A percentile compares a stretch with the other conserved stretches of the same genome.
Conservation (phyloP, 2,113 vertebrate genomes). For the Accipiter virgatus region DNA sequence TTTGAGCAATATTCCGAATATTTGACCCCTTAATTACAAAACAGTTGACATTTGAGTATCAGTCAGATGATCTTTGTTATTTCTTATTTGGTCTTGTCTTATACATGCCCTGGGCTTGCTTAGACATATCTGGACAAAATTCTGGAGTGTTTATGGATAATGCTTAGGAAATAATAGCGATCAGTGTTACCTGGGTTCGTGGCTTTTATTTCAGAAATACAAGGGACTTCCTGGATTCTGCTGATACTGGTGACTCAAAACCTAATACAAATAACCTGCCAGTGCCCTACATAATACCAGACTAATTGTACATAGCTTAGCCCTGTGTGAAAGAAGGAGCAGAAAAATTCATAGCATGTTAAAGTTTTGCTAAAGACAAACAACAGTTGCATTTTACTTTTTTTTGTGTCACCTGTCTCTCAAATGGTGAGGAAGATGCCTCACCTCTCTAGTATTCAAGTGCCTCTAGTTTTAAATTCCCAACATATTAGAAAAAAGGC, state of each 20-base stretch:
- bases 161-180: not conserved
- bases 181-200: not conserved
- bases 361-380: not conserved
- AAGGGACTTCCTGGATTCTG: not conserved
- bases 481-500: not conserved
- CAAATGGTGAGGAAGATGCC: not conserved
- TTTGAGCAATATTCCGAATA: not conserved
- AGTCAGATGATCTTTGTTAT: not conserved
- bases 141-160: not conserved
- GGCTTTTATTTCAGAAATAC: not conserved
- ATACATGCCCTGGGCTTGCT: not conserved
- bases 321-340: not conserved
- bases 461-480: not conserved
- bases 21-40: not conserved
- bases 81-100: not conserved
- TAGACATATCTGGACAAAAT: not conserved
- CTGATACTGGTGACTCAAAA: not conserved
- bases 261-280: not conserved
- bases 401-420: not conserved
- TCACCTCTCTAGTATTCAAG: not conserved
- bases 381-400: not conserved
- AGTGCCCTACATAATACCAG: not conserved
- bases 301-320: not conserved
- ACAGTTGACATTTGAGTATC: not conserved
- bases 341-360: not conserved